A percentile compares a stretch with the other conserved stretches of the same genome.
phyloP scores from a whole-genome alignment of 23 tunicate species.

The Trididemnum miniatum region DNA sequence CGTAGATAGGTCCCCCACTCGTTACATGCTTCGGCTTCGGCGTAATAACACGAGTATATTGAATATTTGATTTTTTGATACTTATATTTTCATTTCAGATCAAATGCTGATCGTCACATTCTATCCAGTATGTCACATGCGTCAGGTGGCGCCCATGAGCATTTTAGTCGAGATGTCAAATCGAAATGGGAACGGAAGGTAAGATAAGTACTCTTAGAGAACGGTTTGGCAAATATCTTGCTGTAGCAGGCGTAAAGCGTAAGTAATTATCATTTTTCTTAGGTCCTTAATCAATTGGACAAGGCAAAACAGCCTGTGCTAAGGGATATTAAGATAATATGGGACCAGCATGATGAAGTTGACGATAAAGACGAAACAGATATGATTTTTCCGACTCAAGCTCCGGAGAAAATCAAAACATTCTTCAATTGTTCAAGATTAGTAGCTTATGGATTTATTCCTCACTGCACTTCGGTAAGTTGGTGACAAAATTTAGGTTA shows the following conservation, averaged over 20 bases:
- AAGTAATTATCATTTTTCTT: too few species aligned
- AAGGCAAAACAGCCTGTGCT: slow-evolving; percentile 68
- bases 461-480: slow-evolving; percentile 53
- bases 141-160: slow-evolving; percentile 78
- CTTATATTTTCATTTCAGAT: slow-evolving; percentile 21
- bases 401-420: slow-evolving; percentile 52
- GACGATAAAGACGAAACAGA: neutral
- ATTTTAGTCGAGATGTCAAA: slow-evolving; percentile 47
- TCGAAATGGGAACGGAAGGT: slow-evolving; percentile 70
- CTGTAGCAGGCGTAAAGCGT: too few species aligned
- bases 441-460: slow-evolving; percentile 62
- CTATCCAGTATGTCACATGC: slow-evolving; percentile 43
- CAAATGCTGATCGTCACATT: slow-evolving; percentile 45
- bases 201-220: too few species aligned
- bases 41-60: too few species aligned
- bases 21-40: too few species aligned
- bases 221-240: too few species aligned
- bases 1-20: too few species aligned
- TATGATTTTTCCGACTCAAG: slow-evolving; percentile 34
- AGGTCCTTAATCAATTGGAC: slow-evolving; percentile 48
- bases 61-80: too few species aligned
- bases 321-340: slow-evolving; percentile 51
- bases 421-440: slow-evolving; percentile 64
- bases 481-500: too few species aligned
- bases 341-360: slow-evolving; percentile 41